A percentile compares a stretch with the other conserved stretches of the same genome.
phyloP scores from a whole-genome alignment of 2,113 vertebrate genomes.

The Rhombomys opimus region DNA sequence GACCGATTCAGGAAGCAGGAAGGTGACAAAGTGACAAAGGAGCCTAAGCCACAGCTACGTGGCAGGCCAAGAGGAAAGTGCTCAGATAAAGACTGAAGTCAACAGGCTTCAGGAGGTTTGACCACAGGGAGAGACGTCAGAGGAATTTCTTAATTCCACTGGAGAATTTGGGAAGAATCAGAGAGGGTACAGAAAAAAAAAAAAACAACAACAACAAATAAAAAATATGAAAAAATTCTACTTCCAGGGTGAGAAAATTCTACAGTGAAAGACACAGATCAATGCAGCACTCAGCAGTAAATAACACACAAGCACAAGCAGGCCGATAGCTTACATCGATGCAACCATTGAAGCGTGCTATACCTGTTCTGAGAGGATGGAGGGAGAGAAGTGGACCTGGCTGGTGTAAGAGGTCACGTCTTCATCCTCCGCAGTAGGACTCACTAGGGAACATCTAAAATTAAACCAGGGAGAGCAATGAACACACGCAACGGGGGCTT shows the following conservation, averaged over 20 bases:
- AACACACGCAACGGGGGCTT: neutral
- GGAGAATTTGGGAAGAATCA: neutral
- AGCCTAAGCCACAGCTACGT: neutral
- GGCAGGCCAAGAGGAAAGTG: neutral
- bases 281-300: neutral
- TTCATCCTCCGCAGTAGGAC: slow-evolving; percentile 50
- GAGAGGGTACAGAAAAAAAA: slow-evolving; percentile 12
- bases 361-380: slow-evolving; percentile 50
- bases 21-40: neutral
- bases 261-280: neutral
- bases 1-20: neutral
- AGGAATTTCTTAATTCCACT: neutral
- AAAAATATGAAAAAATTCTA: neutral
- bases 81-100: neutral
- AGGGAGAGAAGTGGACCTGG: neutral
- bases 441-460: slow-evolving; percentile 52
- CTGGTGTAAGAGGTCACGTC: neutral
- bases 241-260: neutral
- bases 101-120: neutral
- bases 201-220: neutral
- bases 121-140: neutral
- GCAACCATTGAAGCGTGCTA: slow-evolving; percentile 4
- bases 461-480: slow-evolving; percentile 45
- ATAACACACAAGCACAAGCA: slow-evolving; percentile 2
- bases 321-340: neutral